Base-by-base conservation (phyloP, 2,113 vertebrate species). In the Halichoerus grypus region DNA sequence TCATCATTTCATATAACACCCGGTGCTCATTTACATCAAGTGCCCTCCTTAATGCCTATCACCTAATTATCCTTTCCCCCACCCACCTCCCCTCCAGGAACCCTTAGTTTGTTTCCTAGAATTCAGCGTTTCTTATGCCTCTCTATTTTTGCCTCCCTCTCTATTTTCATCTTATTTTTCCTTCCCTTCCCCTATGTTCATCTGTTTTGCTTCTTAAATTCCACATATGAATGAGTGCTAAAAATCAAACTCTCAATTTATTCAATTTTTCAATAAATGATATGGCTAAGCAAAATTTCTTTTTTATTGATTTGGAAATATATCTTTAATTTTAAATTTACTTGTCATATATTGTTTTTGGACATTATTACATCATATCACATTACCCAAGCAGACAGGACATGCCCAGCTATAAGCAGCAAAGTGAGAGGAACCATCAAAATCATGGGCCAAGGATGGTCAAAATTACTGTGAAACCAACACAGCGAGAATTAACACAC, bases 201-300 rank as follows among this genome's bases (percentile, higher is more conserved):
- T 69, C 7, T 69, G 67, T 69, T 69, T 19, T 69, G 33, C 10
- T 69, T 69, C 67, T 36, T 69, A 69, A 69, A 36, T 36, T 69
- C 33, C 33, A 36, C 18, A 36, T 67, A 67, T 7, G 67, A 69
- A 16, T 67, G 65, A n/a, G 8, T 94, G 89, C 65, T 95, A 81
- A 91, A 69, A 92, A 79, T 79, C 83, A 97, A 93, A 85, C 36
- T 88, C 3, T 76, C 42, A 28, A 14, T 69, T 83, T 93, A 87
- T 72, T 79, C 51, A 63, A 10, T 39, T 88, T 79, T n/a, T 63
- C 63, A 94, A 81, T n/a, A 76, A 85, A 53, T 33, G 49, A 15
- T 72, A 93, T 4, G 88, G 26, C 46, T 24, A 84, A 88, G 57
- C 22, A 69, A 88, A 81, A 76, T 65, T 74, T 90, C 36, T 51